Evolutionary conservation across 2,888 invertebrate species (phyloP), one percentile per base, ranked within the genome.

Genomic region (Callyntrura sp.): DNA sequence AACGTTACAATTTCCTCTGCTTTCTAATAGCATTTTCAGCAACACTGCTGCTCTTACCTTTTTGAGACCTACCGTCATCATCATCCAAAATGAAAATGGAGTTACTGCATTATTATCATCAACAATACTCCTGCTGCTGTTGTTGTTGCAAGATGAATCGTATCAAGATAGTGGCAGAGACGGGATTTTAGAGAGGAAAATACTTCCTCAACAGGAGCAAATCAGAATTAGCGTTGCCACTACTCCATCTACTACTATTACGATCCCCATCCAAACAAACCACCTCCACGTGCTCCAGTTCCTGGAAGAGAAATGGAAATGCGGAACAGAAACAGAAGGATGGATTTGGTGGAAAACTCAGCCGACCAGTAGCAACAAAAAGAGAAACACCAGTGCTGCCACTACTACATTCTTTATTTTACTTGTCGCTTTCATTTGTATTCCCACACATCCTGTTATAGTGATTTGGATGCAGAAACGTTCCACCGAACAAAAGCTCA

Each of bases 41-140:
- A 35, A 43, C n/a, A 11, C 8, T n/a, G 2, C 57, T 28, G 17
- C 23, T 43, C 51, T 20, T 17, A 28, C 45, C 43, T 14, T 35
- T 11, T 60, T n/a, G 28, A 57, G 25, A 48, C 23, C 43, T 35
- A 79, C 51, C n/a, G 43, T 62, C 45, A 23, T 48, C 43, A 73
- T 43, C 68, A 68, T 76, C 55, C 51, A 70, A 70, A 70, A 70
- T 76, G 85, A 45, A 65, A 81, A 81, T 70, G 81, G 81, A 81
- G 81, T 87, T 87, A 87, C 57, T 81, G 25, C 87, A 55, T 28
- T 78, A 78, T 65, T 51, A 62, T 86, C 57, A 70, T 55, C 73
- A 55, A 17, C 73, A 60, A 9, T 70, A 11, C n/a, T 70, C 5
- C 70, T 70, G 20, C 1, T 17, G 68, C 17, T 4, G 8, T 70